These are phyloP conservation scores for Molothrus aeneus DNA, from an alignment of 2,797 vertebrate species.

Conservation along the genomic window DNA sequence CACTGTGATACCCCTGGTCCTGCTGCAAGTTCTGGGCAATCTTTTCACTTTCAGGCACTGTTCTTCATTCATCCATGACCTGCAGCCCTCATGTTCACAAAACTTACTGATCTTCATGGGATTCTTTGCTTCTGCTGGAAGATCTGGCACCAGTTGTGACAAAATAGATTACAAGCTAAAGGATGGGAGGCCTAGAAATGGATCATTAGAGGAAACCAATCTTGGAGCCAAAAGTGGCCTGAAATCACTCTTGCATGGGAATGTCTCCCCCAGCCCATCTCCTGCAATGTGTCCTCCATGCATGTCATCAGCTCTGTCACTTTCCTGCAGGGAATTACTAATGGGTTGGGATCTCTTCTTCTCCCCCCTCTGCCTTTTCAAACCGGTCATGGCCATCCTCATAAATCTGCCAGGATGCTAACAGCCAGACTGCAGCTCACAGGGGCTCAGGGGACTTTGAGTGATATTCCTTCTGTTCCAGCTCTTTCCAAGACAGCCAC, in stretches of 20 bases:
- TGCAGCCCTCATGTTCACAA: background rate
- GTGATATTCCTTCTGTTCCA: constrained; percentile 70
- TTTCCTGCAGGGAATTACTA: constrained; percentile 71
- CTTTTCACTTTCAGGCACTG: background rate
- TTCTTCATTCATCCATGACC: background rate
- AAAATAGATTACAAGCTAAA: background rate
- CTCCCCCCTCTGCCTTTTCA: constrained; percentile 61
- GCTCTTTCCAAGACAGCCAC: constrained; percentile 41
- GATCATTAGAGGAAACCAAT: constrained; percentile 23
- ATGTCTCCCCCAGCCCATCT: constrained; percentile 41
- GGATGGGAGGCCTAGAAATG: background rate
- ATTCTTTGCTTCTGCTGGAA: background rate
- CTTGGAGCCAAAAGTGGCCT: constrained; percentile 26
- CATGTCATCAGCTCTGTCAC: constrained; percentile 57
- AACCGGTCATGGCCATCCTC: constrained; percentile 48
- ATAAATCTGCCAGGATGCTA: constrained; percentile 72
- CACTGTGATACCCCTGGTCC: background rate
- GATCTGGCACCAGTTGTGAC: background rate
- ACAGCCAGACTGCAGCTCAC: constrained; percentile 65
- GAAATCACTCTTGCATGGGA: constrained; percentile 61
- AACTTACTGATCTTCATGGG: background rate
- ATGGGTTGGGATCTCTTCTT: constrained; percentile 61
- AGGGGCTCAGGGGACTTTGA: constrained; percentile 53
- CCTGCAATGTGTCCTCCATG: constrained; percentile 52
- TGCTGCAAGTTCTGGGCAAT: background rate